phyloP scores from a whole-genome alignment of 2,113 vertebrate genomes.

The Atractosteus spatula region DNA sequence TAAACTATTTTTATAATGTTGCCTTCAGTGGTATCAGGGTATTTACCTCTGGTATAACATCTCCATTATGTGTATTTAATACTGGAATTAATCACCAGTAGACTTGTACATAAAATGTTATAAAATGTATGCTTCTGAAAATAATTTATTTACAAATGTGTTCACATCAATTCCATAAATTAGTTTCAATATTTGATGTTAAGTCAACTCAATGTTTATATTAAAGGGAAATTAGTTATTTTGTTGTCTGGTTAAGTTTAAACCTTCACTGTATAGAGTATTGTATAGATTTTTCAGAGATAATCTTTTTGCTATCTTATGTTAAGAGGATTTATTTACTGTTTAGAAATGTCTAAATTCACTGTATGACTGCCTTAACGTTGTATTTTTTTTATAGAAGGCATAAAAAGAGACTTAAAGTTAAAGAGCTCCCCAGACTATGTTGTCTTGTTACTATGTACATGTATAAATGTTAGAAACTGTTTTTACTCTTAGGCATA shows the following conservation, averaged over 20 bases:
- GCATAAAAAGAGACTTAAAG: constrained; percentile 75
- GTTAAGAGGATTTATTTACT: constrained; percentile 85
- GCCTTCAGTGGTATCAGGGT: constrained; percentile 67
- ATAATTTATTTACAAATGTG: constrained; percentile 88
- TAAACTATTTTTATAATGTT: constrained; percentile 63
- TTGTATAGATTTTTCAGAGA: constrained; percentile 83
- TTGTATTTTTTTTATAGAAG: constrained; percentile 86
- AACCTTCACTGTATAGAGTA: constrained; percentile 81
- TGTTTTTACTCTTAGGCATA: too few relatives aligned
- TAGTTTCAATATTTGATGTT: constrained; percentile 30
- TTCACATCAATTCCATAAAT: constrained; percentile 52
- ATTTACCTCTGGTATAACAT: constrained; percentile 71
- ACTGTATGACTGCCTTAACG: constrained; percentile 89
- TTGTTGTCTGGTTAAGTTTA: constrained; percentile 51
- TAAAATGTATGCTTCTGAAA: constrained; percentile 75
- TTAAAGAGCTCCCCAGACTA: constrained; percentile 69
- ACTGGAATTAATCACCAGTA: constrained; percentile 81
- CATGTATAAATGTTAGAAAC: too few relatives aligned
- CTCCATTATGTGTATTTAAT: constrained; percentile 83
- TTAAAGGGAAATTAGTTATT: constrained; percentile 71
- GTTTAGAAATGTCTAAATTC: constrained; percentile 85
- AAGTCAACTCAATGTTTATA: constrained; percentile 56
- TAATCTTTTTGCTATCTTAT: constrained; percentile 75
- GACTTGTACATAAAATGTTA: constrained; percentile 83
- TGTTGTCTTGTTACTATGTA: constrained; percentile 64